Evolutionary conservation across 2,113 vertebrate species (phyloP), one percentile per base, ranked within the genome.

Genomic region (Sisor rabdophorus): DNA sequence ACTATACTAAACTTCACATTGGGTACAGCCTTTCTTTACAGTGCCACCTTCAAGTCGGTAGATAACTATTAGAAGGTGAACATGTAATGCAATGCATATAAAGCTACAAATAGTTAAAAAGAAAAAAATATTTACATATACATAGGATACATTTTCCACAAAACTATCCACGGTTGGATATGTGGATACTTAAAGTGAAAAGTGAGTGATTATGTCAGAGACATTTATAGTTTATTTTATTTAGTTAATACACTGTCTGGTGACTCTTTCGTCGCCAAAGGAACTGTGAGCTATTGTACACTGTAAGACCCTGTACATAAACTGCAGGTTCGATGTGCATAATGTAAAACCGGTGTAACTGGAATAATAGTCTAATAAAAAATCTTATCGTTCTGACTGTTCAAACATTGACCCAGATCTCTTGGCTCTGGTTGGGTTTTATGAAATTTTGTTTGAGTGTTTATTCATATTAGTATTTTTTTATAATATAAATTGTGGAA

Each of bases 251-350:
- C 74, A 77, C 75, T 73, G 73, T 85, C 59, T 40, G 61, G 77
- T 85, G 65, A 79, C 72, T 74, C 56, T 74, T 78, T 80, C 84
- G 84, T 85, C 72, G 82, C 73, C 79, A 85, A 55, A 78, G 81
- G 80, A 75, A 70, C 69, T 82, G 78, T 84, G 84, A 86, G 78
- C 82, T 74, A 76, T 81, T 75, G 82, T 84, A 85, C 80, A 82
- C 73, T 87, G 85, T 80, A 80, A 72, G 75, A 79, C 75, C 85
- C 73, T 89, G 88, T 89, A 87, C 78, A 88, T 88, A 89, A 70
- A 77, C 65, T 84, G 81, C 73, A 85, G 82, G 80, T 78, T 76
- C 5, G 54, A 87, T 80, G 80, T 78, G 73, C 77, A 83, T 83
- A 82, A 70, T 87, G 83, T 84, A 72, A 85, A 78, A 78, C 81